These are phyloP conservation scores for Leptobrachium ailaonicum DNA, from an alignment of 2,113 vertebrate genomes.

Conservation along the genomic window DNA sequence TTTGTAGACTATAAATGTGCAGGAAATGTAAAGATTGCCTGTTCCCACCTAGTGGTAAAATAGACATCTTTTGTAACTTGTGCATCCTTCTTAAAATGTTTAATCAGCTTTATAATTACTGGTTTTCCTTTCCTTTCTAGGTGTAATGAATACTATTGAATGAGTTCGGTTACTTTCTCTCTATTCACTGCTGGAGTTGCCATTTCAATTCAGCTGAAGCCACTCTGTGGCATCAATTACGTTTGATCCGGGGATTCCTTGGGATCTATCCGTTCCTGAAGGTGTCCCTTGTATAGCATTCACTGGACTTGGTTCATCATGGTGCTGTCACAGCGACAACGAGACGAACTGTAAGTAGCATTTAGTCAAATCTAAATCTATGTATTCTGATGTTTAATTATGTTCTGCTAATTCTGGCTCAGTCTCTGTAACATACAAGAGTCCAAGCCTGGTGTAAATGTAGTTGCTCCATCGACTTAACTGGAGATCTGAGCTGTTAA, in stretches of 20 bases:
- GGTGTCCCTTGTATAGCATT: slow-evolving; percentile 68
- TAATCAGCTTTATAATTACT: neutral
- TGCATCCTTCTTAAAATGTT: too few relatives aligned
- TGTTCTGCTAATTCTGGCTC: neutral
- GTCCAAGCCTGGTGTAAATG: too few relatives aligned
- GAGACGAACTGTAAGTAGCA: slow-evolving; percentile 95
- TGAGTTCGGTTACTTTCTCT: slow-evolving; percentile 70
- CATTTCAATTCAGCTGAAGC: slow-evolving; percentile 63
- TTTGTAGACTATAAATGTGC: too few relatives aligned
- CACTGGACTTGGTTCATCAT: slow-evolving; percentile 77
- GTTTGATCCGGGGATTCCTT: slow-evolving; percentile 64
- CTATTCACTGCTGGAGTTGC: slow-evolving; percentile 66
- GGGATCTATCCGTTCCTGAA: slow-evolving; percentile 71
- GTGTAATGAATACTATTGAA: slow-evolving; percentile 91
- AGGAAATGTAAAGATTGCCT: too few relatives aligned
- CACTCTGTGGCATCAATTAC: slow-evolving; percentile 70
- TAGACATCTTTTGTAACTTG: too few relatives aligned
- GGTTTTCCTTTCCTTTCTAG: slow-evolving; percentile 64
- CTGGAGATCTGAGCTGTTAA: too few relatives aligned
- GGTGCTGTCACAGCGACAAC: slow-evolving; percentile 99
- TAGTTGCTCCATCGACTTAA: too few relatives aligned
- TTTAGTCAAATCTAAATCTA: neutral
- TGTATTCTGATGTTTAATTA: neutral
- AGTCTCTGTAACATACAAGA: too few relatives aligned
- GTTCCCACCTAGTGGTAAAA: too few relatives aligned